phyloP scores from a whole-genome alignment of 2,888 invertebrate species.

The Anthrax anthrax region DNA sequence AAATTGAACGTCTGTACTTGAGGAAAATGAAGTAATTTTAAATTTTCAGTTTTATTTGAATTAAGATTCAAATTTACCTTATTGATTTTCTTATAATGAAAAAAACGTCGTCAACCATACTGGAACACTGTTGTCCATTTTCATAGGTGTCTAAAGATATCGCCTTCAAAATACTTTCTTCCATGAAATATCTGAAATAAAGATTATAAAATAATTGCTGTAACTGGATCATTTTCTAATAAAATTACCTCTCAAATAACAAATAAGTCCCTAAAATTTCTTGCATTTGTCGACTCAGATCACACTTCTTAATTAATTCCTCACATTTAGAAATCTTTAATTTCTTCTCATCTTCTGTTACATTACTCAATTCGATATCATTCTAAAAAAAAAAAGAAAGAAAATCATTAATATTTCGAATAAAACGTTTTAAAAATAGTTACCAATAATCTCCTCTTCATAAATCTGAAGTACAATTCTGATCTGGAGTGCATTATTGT shows the following conservation, averaged over 20 bases:
- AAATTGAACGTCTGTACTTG: constrained; percentile 68
- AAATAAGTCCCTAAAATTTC: constrained; percentile 79
- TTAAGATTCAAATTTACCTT: constrained; percentile 45
- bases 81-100: constrained; percentile 94
- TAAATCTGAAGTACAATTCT: constrained; percentile 82
- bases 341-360: constrained; percentile 37
- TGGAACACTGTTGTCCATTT: constrained; percentile 63
- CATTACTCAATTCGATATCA: constrained; percentile 46
- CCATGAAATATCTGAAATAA: constrained; percentile 62
- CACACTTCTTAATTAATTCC: constrained; percentile 52
- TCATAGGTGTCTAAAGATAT: constrained; percentile 63
- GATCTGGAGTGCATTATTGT: constrained; percentile 80
- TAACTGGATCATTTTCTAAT: neutral
- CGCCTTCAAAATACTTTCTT: constrained; percentile 88
- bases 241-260: constrained; percentile 59
- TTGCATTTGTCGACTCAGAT: constrained; percentile 61
- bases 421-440: constrained; percentile 16
- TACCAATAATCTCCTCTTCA: constrained; percentile 60
- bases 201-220: neutral
- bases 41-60: no score
- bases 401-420: neutral
- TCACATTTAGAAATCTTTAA: constrained; percentile 42
- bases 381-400: constrained; percentile 29
- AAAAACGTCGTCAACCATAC: constrained; percentile 94
- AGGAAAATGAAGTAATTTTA: neutral